Percentiles rank a stretch among this genome's conserved stretches.
These are phyloP conservation scores for Pogona vitticeps DNA, from an alignment of 2,113 vertebrate species.

Conservation along the genomic window DNA sequence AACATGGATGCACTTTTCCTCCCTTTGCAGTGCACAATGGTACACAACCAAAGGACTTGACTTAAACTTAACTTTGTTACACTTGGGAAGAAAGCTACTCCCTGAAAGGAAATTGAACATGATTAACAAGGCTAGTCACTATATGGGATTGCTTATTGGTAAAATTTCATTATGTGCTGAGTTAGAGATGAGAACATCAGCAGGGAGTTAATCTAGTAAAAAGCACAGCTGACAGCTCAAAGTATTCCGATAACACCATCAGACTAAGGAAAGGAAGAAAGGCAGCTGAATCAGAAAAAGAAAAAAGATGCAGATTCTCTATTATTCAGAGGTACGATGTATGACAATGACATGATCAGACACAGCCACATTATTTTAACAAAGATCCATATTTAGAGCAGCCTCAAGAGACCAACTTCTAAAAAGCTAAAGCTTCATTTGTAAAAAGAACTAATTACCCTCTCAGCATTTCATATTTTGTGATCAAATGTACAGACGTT, in stretches of 20 bases:
- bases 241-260: slow-evolving; percentile 22
- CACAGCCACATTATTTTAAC: slow-evolving; percentile 46
- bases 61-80: neutral
- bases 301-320: slow-evolving; percentile 35
- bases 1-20: rapidly evolving
- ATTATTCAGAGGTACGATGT: slow-evolving; percentile 34
- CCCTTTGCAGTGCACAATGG: neutral
- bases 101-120: neutral
- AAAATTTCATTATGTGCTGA: neutral
- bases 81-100: neutral
- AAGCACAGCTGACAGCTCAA: slow-evolving; percentile 18
- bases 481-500: neutral
- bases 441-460: slow-evolving; percentile 49
- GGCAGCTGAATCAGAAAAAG: slow-evolving; percentile 15
- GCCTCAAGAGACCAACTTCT: slow-evolving; percentile 47
- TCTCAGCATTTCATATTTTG: neutral
- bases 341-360: slow-evolving; percentile 50
- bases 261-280: neutral
- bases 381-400: slow-evolving; percentile 44
- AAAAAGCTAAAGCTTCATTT: slow-evolving; percentile 24
- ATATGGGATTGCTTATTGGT: neutral
- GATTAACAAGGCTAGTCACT: neutral
- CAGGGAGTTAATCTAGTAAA: slow-evolving; percentile 3
- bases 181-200: slow-evolving; percentile 16
- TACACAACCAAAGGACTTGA: neutral